These are phyloP conservation scores for Catagonus wagneri DNA, from an alignment of 2,113 vertebrate species.

Conservation along the genomic window DNA sequence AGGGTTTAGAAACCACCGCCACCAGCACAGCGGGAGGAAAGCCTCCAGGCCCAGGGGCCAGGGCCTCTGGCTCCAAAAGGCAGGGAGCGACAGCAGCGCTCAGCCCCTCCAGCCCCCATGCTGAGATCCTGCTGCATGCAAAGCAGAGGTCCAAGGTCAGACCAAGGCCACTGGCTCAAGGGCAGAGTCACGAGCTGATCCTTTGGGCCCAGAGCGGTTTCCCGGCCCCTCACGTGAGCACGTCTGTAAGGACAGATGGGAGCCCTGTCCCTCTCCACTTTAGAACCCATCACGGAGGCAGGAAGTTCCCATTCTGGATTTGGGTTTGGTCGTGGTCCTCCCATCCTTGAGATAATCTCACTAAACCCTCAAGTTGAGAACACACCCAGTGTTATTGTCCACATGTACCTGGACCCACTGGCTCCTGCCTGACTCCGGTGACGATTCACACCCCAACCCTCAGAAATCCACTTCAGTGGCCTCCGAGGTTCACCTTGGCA, in stretches of 20 bases:
- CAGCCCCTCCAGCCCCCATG: not conserved
- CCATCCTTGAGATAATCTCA: not conserved
- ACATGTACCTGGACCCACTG: fast-evolving
- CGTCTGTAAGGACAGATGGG: not conserved
- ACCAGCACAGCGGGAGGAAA: not conserved
- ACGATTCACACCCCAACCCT: fast-evolving
- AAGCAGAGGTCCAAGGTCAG: not conserved
- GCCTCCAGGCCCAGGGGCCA: too few relatives aligned
- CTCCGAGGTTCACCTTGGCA: fast-evolving
- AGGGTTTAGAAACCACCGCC: not conserved
- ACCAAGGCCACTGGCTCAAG: not conserved
- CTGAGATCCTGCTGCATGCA: not conserved
- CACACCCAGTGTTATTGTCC: not conserved
- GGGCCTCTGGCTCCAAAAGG: not conserved
- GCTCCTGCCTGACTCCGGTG: fast-evolving
- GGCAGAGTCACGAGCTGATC: not conserved
- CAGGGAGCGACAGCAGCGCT: not conserved
- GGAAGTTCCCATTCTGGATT: not conserved
- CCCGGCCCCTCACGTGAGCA: not conserved
- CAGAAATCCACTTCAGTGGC: not conserved
- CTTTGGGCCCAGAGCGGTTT: fast-evolving
- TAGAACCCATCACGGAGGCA: fast-evolving
- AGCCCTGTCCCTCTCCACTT: not conserved
- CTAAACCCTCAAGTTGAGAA: not conserved
- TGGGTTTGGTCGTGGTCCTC: fast-evolving